These are phyloP conservation scores for Daubentonia madagascariensis DNA, from an alignment of 2,113 vertebrate species.

Conservation along the genomic window DNA sequence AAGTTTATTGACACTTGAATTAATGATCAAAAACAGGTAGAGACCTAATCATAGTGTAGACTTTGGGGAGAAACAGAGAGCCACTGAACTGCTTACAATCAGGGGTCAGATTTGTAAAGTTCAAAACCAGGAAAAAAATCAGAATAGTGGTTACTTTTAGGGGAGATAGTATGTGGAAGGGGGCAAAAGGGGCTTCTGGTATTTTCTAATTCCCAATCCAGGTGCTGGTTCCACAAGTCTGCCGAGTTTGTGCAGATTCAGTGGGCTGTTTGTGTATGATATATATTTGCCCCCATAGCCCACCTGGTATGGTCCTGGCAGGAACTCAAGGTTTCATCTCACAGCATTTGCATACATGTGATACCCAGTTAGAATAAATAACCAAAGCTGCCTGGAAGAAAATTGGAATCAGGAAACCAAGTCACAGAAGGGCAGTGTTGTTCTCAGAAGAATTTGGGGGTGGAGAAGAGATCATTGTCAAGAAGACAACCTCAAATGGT, in stretches of 20 bases:
- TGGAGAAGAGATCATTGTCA: not conserved
- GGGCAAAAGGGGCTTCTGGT: not conserved
- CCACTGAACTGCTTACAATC: not conserved
- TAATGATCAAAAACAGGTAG: not conserved
- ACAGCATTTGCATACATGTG: not conserved
- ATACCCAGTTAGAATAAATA: not conserved
- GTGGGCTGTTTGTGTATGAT: not conserved
- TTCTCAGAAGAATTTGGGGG: not conserved
- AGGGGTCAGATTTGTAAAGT: not conserved
- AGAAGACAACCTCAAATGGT: not conserved
- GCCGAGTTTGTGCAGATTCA: not conserved
- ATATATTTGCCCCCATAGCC: not conserved
- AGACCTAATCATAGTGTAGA: not conserved
- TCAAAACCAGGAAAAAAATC: not conserved
- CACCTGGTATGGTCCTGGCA: not conserved
- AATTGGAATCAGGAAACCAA: not conserved
- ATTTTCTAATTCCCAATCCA: not conserved
- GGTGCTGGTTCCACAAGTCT: not conserved
- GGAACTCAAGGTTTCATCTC: not conserved
- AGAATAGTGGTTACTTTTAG: not conserved
- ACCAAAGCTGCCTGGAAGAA: not conserved
- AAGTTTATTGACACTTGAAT: not conserved
- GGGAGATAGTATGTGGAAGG: not conserved
- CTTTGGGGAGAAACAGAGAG: not conserved
- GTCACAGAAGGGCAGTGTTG: not conserved